Percentiles rank a stretch among this genome's conserved stretches.
phyloP scores from a whole-genome alignment of 2,888 invertebrate genomes.

The Bellardia bayeri region DNA sequence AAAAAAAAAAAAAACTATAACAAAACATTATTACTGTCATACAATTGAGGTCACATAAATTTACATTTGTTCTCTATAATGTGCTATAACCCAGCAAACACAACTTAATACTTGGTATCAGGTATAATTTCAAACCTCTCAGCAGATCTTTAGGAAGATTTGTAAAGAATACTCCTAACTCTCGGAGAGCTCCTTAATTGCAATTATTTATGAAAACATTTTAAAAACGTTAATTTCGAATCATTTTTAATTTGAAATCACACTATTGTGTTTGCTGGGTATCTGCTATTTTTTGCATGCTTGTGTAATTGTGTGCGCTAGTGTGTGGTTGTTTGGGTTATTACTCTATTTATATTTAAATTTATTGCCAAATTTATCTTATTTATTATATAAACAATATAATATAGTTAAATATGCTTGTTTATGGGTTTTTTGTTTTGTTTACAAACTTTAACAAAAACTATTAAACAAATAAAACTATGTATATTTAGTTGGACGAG shows the following conservation, averaged over 20 bases:
- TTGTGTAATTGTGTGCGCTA: conserved; percentile 6
- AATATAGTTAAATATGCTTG: conserved; percentile 35
- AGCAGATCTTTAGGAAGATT: too few species aligned
- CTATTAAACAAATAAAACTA: background rate
- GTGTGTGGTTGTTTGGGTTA: conserved; percentile 40
- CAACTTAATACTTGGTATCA: too few species aligned
- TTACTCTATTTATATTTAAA: conserved; percentile 57
- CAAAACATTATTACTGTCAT: conserved; percentile 35
- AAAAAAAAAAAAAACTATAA: background rate
- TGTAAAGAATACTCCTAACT: too few species aligned
- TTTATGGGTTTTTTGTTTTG: background rate
- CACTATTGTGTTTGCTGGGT: background rate
- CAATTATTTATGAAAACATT: too few species aligned
- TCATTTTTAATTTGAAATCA: too few species aligned
- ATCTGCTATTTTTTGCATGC: background rate
- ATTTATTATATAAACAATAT: conserved; percentile 59
- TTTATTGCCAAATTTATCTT: conserved; percentile 58
- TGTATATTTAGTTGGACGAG: background rate
- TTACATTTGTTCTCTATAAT: background rate
- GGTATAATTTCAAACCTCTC: too few species aligned
- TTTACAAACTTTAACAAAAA: background rate
- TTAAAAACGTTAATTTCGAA: too few species aligned
- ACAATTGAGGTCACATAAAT: conserved; percentile 58
- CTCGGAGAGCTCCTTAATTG: too few species aligned
- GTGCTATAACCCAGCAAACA: background rate